phyloP scores from a whole-genome alignment of 1,140 invertebrate genomes.

The Trichonephila clavipes region DNA sequence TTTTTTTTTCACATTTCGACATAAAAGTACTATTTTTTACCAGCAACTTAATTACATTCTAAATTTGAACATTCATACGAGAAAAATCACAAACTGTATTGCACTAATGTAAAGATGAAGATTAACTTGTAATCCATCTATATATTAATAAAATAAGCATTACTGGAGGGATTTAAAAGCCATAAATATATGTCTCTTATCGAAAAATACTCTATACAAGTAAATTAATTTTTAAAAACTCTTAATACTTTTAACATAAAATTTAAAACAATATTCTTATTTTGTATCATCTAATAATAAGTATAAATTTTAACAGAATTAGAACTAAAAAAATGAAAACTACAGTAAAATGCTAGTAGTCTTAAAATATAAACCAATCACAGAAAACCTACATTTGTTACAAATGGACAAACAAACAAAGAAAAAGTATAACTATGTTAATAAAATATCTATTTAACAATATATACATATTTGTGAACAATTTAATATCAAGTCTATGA shows the following conservation, averaged over 20 bases:
- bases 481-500: not conserved
- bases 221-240: not conserved
- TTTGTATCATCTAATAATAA: too few relatives aligned
- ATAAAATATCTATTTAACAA: conserved; percentile 39
- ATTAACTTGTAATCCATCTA: not conserved
- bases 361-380: not conserved
- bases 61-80: too few relatives aligned
- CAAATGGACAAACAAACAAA: not conserved
- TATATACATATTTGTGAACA: conserved; percentile 36
- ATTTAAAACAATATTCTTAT: too few relatives aligned
- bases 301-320: too few relatives aligned
- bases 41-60: not conserved
- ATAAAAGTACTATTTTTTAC: not conserved
- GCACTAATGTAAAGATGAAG: not conserved
- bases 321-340: not conserved
- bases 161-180: not conserved
- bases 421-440: not conserved
- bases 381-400: not conserved
- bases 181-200: not conserved
- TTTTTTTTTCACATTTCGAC: not conserved
- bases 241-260: too few relatives aligned
- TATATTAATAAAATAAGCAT: not conserved
- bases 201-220: conserved; percentile 13
- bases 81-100: not conserved
- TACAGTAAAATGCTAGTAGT: not conserved